Evolutionary conservation across 2,113 vertebrate genomes (phyloP).

Genomic region (Hyla sarda): DNA sequence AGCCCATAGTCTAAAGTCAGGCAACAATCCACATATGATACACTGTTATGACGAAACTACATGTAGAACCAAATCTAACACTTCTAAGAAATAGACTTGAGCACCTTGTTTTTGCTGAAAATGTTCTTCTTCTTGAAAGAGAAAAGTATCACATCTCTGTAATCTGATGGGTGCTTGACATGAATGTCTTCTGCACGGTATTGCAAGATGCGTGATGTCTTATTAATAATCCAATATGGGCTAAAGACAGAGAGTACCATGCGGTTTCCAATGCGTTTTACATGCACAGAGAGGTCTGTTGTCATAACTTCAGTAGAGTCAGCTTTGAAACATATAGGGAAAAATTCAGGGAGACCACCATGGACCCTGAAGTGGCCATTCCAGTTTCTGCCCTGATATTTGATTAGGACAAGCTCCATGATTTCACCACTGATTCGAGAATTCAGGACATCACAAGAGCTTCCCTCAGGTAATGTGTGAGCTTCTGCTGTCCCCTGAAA

Average conservation of each 20-base stretch:
- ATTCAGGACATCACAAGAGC: constrained; percentile 81
- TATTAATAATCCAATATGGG: constrained; percentile 98
- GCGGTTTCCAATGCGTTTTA: constrained; percentile 64
- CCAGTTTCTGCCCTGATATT: constrained; percentile 93
- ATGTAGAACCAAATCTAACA: background rate
- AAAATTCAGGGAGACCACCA: constrained; percentile 81
- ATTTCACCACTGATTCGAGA: constrained; percentile 83
- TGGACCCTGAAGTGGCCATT: constrained; percentile 79
- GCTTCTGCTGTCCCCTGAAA: constrained; percentile 84
- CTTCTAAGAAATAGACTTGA: background rate
- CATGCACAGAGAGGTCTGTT: constrained; percentile 82
- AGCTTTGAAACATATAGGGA: constrained; percentile 77
- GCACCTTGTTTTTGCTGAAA: constrained; percentile 95
- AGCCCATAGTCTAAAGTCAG: too few relatives aligned
- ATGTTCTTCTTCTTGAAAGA: constrained; percentile 94
- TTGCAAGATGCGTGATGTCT: constrained; percentile 90
- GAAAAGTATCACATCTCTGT: constrained; percentile 88
- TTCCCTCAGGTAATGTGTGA: constrained; percentile 82
- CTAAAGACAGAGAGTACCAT: constrained; percentile 86
- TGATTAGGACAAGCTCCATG: constrained; percentile 84
- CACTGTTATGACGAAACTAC: too few relatives aligned
- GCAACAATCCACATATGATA: too few relatives aligned
- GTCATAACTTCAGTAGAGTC: constrained; percentile 69
- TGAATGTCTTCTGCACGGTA: constrained; percentile 87
- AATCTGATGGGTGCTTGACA: constrained; percentile 91